Evolutionary conservation across 2,113 vertebrate genomes (phyloP).

Genomic region (Hemiscyllium ocellatum): DNA sequence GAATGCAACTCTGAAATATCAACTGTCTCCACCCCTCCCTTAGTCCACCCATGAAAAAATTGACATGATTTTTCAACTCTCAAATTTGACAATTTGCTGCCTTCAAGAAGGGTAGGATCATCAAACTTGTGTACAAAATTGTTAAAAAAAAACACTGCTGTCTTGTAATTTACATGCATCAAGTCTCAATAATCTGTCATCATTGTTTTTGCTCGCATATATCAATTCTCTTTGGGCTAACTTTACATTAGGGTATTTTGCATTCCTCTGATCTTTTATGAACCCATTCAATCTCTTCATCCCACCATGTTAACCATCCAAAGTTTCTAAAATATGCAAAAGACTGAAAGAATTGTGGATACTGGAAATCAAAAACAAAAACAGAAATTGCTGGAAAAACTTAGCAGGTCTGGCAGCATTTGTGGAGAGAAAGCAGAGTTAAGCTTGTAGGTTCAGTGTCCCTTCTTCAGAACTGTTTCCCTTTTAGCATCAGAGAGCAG

Average conservation of each 20-base stretch:
- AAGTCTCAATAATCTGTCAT: background rate
- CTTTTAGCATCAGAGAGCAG: no score
- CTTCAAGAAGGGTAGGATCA: background rate
- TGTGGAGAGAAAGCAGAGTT: no score
- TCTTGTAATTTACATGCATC: background rate
- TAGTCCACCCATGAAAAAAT: background rate
- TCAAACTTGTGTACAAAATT: no score
- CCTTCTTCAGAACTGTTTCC: no score
- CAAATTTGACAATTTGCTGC: background rate
- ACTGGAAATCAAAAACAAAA: no score
- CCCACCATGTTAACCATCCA: background rate
- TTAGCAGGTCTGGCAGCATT: no score
- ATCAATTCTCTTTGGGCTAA: background rate
- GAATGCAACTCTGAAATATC: background rate
- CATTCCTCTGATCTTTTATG: background rate
- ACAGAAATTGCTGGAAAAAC: no score
- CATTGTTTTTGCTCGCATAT: background rate
- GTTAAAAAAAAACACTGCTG: background rate
- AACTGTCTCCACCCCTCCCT: background rate
- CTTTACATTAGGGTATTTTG: background rate
- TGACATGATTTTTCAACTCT: background rate
- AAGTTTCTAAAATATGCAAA: background rate
- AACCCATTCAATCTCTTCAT: background rate
- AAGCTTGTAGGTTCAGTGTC: no score
- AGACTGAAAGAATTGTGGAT: no score